Base-by-base conservation (phyloP, 2,113 vertebrate species). In the Sphaerodactylus townsendi region DNA sequence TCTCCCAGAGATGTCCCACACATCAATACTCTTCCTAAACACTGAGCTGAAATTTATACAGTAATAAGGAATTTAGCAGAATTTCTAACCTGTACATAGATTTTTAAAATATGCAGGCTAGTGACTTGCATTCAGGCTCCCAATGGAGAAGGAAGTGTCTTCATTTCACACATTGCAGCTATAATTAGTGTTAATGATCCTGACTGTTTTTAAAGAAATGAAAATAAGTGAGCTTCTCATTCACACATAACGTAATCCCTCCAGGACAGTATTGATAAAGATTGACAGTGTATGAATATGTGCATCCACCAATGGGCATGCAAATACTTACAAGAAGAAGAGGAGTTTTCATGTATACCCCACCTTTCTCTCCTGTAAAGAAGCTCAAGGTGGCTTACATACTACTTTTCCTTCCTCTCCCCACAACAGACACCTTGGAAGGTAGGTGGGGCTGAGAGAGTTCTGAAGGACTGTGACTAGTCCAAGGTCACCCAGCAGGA, bases 101-200 rank as follows among this genome's bases (percentile, higher is more conserved):
- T n/a, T 30, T 72, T 25, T 25, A 62, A 28, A 41, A 72, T 79
- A 72, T 46, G 72, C 56, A 15, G 64, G n/a, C 23, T 53, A 72
- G 13, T 48, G 76, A 69, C 68, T 79, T 72, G 65, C 30, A 33
- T 17, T 69, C 37, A 71, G 23, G n/a, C 46, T 72, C 53, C 76
- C 76, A 48, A 25, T 50, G 69, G 83, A 72, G 66, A 30, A 69
- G 64, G 37, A 84, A 68, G 50, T 56, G 66, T 69, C 65, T 56
- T 50, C 17, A 77, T 77, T 64, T 84, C 77, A 64, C 66, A 72
- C 66, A 72, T 41, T 25, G 50, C 39, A 37, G 76, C 59, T 69
- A 79, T 68, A 85, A 72, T 79, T 79, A 85, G 76, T 39, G 53
- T 68, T 85, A 85, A 85, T 79, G 76, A 85, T 64, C 68, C 72